Evolutionary conservation across 2,113 vertebrate species (phyloP).

Genomic region (Tetrao urogallus): DNA sequence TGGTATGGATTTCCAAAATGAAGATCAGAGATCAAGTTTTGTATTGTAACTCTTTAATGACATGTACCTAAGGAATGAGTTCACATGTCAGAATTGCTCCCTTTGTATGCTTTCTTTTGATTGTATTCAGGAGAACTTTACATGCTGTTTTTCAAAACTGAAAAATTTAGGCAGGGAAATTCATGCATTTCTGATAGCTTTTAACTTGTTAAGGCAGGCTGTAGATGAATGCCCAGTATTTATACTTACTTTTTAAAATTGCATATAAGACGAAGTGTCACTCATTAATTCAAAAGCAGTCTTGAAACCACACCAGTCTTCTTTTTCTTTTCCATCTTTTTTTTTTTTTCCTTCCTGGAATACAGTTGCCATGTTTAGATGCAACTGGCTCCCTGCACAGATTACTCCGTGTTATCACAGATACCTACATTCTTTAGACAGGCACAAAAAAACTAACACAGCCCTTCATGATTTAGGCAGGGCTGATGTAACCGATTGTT

Average conservation of each 20-base stretch:
- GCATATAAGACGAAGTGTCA: not conserved
- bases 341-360: not conserved
- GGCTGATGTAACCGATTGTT: not conserved
- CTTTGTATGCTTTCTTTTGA: not conserved
- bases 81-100: not conserved
- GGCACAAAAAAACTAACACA: not conserved
- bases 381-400: not conserved
- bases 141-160: not conserved
- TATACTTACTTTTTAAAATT: not conserved
- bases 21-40: not conserved
- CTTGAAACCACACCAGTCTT: not conserved
- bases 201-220: not conserved
- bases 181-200: not conserved
- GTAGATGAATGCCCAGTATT: not conserved
- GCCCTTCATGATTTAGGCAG: not conserved
- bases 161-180: not conserved
- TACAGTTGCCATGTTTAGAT: not conserved
- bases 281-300: not conserved
- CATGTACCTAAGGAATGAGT: not conserved
- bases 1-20: not conserved
- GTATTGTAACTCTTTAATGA: not conserved
- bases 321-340: not conserved
- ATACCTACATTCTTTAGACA: not conserved
- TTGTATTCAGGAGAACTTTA: not conserved
- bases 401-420: not conserved